Base-by-base conservation (phyloP, 2,113 vertebrate species). In the Apodemus speciosus region DNA sequence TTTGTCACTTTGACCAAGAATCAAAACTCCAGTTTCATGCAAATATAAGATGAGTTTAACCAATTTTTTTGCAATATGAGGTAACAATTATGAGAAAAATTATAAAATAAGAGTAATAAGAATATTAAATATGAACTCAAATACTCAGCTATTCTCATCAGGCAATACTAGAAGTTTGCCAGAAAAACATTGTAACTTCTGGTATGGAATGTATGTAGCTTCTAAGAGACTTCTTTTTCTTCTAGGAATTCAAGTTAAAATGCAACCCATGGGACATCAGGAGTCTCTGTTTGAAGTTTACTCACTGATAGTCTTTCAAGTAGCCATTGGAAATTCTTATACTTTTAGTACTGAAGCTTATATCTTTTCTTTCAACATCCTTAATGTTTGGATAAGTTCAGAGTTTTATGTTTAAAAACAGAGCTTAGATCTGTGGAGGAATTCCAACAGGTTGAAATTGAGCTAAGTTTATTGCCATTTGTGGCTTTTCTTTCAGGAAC, bases 391-490 rank as follows among this genome's bases (percentile, higher is more conserved):
- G 93, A 95, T 88, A 40, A 9, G 0, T 99, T 96, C 98, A 99
- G 88, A 98, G 98, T 71, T 99, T 99, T 27, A 98, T 97, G 43
- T 87, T 99, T 40, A 96, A 96, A 2, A 97, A 96, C 93, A 95
- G 98, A 98, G 92, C 99, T 99, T 96, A 98, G 97, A 95, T 92
- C 98, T 99, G 98, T 98, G 95, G 98, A 99, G 97, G 97, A 99
- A 95, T 99, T 98, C 89, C 97, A 98, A 25, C 92, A 98, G 96
- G 98, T 99, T 96, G 98, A 99, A 97, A 99, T 99, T 38, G 98
- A 99, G 98, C 85, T 99, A 98, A 99, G 98, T 93, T 98, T 93
- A 98, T 98, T 95, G 97, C 99, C 83, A 98, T 98, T 38, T 98
- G 98, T 92, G 98, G 98, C 85, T 98, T 69, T 98, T n/a, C 98